Evolutionary conservation across 2,113 vertebrate species (phyloP).

Genomic region (Sprattus sprattus): DNA sequence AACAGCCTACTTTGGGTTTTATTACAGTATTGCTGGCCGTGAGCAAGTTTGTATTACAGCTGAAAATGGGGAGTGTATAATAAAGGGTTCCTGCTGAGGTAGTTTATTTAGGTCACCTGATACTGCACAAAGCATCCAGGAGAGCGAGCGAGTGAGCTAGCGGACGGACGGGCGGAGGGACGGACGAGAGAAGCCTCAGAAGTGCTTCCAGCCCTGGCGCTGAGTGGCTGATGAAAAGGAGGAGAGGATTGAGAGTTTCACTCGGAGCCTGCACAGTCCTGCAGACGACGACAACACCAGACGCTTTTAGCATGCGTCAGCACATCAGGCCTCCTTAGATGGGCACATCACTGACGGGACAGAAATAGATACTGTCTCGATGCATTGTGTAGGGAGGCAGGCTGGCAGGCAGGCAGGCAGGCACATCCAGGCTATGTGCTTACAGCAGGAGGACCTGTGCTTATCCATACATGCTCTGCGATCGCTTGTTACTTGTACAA

Average conservation of each 20-base stretch:
- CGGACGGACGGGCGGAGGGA: background rate
- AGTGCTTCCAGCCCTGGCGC: background rate
- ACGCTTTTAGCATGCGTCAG: conserved; percentile 58
- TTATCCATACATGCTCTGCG: conserved; percentile 39
- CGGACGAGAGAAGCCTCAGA: background rate
- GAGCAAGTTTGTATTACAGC: background rate
- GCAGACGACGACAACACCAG: conserved; percentile 59
- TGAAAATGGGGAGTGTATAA: background rate
- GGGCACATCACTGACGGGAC: conserved; percentile 68
- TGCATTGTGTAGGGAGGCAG: conserved; percentile 64
- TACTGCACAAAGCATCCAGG: background rate
- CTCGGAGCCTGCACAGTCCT: background rate
- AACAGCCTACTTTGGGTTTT: background rate
- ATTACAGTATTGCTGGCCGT: background rate
- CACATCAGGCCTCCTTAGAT: conserved; percentile 68
- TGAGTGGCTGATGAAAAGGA: background rate
- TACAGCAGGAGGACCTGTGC: conserved; percentile 37
- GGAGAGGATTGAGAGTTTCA: conserved; percentile 43
- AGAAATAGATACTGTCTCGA: conserved; percentile 65
- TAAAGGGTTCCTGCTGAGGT: background rate
- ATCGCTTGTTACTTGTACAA: conserved; percentile 8
- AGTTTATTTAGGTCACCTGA: conserved; percentile 5
- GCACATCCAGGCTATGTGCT: conserved; percentile 20
- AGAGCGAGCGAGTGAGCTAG: background rate
- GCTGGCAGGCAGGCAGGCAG: conserved; percentile 60